Evolutionary conservation across 1,140 invertebrate genomes (phyloP).

Genomic region (Zaprionus gabonicus): DNA sequence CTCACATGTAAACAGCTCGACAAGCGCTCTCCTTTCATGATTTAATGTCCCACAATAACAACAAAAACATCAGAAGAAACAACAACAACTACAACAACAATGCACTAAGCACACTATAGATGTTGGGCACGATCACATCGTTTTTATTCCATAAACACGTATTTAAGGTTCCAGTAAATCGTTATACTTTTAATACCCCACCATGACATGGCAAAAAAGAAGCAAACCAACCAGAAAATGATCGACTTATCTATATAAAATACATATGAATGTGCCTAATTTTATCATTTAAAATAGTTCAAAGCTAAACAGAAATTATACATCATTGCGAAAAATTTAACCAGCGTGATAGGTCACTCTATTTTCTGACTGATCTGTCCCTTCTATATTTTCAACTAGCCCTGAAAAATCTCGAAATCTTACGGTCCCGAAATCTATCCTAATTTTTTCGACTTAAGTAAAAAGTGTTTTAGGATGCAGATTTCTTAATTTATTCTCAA

Average conservation of each 20-base stretch:
- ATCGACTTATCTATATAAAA: background rate
- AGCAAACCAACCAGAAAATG: background rate
- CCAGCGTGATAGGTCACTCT: no score
- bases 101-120: slow-evolving; percentile 47
- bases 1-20: slow-evolving; percentile 62
- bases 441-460: no score
- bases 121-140: slow-evolving; percentile 26
- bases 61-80: slow-evolving; percentile 6
- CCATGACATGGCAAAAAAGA: background rate
- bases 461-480: no score
- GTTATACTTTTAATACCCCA: slow-evolving; percentile 15
- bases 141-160: slow-evolving; percentile 23
- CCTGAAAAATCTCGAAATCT: no score
- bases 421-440: no score
- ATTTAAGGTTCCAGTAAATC: slow-evolving; percentile 16
- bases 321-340: no score
- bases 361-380: no score
- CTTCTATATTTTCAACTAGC: no score
- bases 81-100: slow-evolving; percentile 22
- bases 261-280: background rate
- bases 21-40: slow-evolving; percentile 36
- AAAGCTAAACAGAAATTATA: no score
- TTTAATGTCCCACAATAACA: slow-evolving; percentile 36
- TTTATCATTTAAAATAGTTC: no score
- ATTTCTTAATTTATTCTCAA: no score